phyloP scores from a whole-genome alignment of 2,113 vertebrate genomes.

The Parus major region DNA sequence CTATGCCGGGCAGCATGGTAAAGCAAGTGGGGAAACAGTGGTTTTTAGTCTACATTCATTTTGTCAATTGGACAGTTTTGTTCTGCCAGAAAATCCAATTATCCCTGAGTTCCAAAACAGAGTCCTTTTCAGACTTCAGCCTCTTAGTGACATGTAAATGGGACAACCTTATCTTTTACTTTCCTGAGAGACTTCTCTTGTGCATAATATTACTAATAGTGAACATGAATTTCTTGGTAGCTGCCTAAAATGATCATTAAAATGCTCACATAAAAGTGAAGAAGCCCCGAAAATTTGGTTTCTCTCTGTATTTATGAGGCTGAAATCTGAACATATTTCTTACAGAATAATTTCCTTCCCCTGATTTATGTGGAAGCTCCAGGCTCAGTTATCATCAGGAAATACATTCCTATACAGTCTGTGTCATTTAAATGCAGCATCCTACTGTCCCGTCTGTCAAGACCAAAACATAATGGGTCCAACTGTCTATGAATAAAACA shows the following conservation, averaged over 20 bases:
- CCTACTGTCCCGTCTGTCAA: conserved; percentile 68
- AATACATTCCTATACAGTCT: conserved; percentile 65
- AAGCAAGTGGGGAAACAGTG: neutral
- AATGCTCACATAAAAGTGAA: conserved; percentile 56
- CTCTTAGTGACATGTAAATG: neutral
- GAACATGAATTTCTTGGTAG: neutral
- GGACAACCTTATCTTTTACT: neutral
- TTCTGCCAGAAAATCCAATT: neutral
- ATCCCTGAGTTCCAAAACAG: neutral
- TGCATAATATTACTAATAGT: neutral
- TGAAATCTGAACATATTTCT: conserved; percentile 30
- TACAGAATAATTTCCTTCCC: conserved; percentile 14
- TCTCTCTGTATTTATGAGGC: conserved; percentile 51
- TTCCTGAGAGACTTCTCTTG: neutral
- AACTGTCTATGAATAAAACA: conserved; percentile 77
- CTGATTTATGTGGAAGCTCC: conserved; percentile 50
- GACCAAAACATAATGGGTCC: conserved; percentile 70
- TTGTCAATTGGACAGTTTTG: neutral
- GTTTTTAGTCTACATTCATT: neutral
- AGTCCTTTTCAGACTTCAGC: neutral
- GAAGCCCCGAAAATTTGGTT: conserved; percentile 51
- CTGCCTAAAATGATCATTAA: conserved; percentile 15
- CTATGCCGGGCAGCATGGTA: neutral
- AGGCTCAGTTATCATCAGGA: conserved; percentile 56
- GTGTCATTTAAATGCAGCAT: conserved; percentile 63